Base-by-base conservation (phyloP, 2,797 vertebrate species). In the Squalus acanthias region DNA sequence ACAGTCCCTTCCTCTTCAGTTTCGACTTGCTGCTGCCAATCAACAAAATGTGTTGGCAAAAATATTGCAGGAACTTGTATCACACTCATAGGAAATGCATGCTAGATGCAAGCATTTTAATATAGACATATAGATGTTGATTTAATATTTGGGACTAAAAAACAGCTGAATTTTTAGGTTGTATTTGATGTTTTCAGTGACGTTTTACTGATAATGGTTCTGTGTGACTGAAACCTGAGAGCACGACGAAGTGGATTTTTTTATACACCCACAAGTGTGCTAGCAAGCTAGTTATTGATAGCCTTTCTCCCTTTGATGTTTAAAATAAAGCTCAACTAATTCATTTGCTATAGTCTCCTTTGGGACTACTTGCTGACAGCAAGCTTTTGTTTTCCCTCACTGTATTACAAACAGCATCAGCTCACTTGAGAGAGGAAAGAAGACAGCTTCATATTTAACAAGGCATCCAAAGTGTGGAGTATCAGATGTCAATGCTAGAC, bases 281-380 rank as follows among this genome's bases (percentile, higher is more conserved):
- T 22, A 82, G 50, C 63, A 65, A 39, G 76, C 29, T 39, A 13
- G 76, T 65, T 96, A 76, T 10, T 82, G 5, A 69, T 46, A 50
- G 12, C 39, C 29, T 96, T 39, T 39, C 13, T 74, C 13, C 57
- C 15, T 63, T 91, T 57, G 29, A 57, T 4, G 12, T 96, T 96
- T 24, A 63, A 96, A 96, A 87, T 46, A 82, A 82, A 39, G 20
- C 13, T 39, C 57, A 39, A 96, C 74, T 29, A 82, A 96, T 96
- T 76, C 13, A 96, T 96, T 22, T 96, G 53, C n/a, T 69, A 57
- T 33, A 13, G 88, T 33, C 60, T 65, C 79, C 76, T 82, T 20
- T 67, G 76, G 60, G 60, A 87, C 57, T 63, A 96, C 65, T 87
- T 87, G 76, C 96, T 65, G 26, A 57, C 39, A 79, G 15, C 57